phyloP scores from a whole-genome alignment of 2,888 invertebrate genomes.

The Agriopis leucophaearia region DNA sequence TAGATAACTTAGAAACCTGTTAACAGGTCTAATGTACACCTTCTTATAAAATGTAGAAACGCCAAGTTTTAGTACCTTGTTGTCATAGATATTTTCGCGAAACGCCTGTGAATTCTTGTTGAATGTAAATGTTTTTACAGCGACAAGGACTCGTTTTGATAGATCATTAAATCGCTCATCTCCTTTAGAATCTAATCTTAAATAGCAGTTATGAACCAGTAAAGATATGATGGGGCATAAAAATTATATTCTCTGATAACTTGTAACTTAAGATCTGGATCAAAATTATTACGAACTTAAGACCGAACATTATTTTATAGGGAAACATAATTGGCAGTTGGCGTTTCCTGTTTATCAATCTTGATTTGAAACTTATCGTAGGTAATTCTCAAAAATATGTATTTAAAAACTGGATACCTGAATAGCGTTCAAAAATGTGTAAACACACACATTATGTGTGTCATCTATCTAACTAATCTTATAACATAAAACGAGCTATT shows the following conservation, averaged over 20 bases:
- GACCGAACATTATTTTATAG: background rate
- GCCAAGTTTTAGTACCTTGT: background rate
- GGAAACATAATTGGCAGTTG: slow-evolving; percentile 1
- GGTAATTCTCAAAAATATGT: too few species aligned
- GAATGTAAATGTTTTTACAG: background rate
- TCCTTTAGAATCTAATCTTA: slow-evolving; percentile 9
- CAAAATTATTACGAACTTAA: background rate
- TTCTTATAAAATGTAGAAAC: background rate
- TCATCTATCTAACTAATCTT: too few species aligned
- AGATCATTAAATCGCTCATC: background rate
- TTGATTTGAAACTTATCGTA: background rate
- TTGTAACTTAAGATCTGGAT: slow-evolving; percentile 2
- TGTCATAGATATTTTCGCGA: background rate
- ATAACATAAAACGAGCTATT: too few species aligned
- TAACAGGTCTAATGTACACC: background rate
- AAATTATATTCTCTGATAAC: slow-evolving; percentile 19
- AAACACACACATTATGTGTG: too few species aligned
- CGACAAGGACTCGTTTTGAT: background rate
- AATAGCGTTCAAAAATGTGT: too few species aligned
- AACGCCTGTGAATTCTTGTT: background rate
- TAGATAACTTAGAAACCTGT: background rate
- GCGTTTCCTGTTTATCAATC: slow-evolving; percentile 2
- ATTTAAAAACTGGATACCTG: too few species aligned
- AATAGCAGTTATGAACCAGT: slow-evolving; percentile 10
- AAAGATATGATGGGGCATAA: slow-evolving; percentile 17